Base-by-base conservation (phyloP, 2,113 vertebrate genomes). In the Sapajus apella region DNA sequence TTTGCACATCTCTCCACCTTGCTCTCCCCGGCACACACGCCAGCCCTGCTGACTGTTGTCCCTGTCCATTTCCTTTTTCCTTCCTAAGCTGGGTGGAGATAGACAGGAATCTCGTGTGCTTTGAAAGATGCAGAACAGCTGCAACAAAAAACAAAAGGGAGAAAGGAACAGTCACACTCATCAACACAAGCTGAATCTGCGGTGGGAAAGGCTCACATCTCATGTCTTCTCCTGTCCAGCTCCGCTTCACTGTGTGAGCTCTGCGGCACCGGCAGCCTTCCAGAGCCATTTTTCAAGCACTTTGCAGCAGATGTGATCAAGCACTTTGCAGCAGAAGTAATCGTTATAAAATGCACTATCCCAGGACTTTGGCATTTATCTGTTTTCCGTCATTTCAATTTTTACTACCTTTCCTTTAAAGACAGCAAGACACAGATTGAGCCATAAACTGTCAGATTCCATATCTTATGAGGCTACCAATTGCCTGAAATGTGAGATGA, bases 371-470 rank as follows among this genome's bases (percentile, higher is more conserved):
- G 90, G 95, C 90, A 91, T 98, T 97, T 98, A 97, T 98, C 95
- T 98, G 87, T 97, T 98, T 98, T 92, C 75, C 85, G 97, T 98
- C 87, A 98, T 98, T 98, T 98, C 66, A 89, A 79, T 98, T 98
- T 98, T 99, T 98, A 98, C 97, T 98, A 97, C 82, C 50, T 98
- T 97, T 98, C 86, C 97, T 93, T 98, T 98, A 98, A 98, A 98
- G 92, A 92, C 75, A 98, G 84, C 30, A 96, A 93, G 96, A 93
- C 93, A 11, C 81, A 82, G 90, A 97, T 92, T 97, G 94, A 98
- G 91, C 82, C 85, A 97, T 98, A 98, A 98, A 95, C 97, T 96
- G 79, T 90, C 93, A 98, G 96, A 97, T 66, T 98, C 84, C 47
- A 0, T 93, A 88, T 96, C 94, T 97, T 98, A 89, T 10, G 68